Evolutionary conservation across 2,797 vertebrate genomes (phyloP), one percentile per base, ranked within the genome.

Genomic region (Lutjanus campechanus): DNA sequence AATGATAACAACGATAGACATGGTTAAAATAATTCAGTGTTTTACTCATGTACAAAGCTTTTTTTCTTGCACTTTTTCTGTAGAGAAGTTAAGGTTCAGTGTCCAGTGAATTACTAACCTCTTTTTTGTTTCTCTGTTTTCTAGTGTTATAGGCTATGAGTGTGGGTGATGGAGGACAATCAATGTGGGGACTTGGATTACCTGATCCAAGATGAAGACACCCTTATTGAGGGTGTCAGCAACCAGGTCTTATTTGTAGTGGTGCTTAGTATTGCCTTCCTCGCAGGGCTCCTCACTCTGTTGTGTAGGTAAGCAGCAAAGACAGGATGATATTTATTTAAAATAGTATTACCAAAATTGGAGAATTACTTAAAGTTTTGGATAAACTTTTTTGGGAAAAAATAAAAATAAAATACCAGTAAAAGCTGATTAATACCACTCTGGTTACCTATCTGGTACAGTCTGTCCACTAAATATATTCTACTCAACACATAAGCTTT

Each of bases 221-320:
- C 97, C 43, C 90, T 99, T 84, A 99, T 99, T 76, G 98, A 99
- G 94, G 98, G 98, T 75, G 92, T 99, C 92, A 99, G 98, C 94
- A 96, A 99, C 94, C 96, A 97, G 82, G 98, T 99, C 64, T 93
- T 99, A 87, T 94, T 97, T 89, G 97, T 97, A 63, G 96, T 99
- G 84, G 95, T 96, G 77, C 92, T 99, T 86, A 97, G 96, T 85
- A 82, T 97, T 84, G 86, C 96, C 82, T 97, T 99, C 92, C 94
- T 99, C 62, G 96, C 94, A 81, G 96, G 96, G 46, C 93, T 99
- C 89, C 93, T 96, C 67, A 97, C 97, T 90, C 94, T 97, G 0
- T 96, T 99, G 83, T 97, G 96, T 95, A 98, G 97, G 98, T 98
- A 95, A 94, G 78, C 11, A 53, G 7, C 20, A 1, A 9, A n/a